Conservation (phyloP, 2,113 vertebrate species). For the Sebastes schlegelii region DNA sequence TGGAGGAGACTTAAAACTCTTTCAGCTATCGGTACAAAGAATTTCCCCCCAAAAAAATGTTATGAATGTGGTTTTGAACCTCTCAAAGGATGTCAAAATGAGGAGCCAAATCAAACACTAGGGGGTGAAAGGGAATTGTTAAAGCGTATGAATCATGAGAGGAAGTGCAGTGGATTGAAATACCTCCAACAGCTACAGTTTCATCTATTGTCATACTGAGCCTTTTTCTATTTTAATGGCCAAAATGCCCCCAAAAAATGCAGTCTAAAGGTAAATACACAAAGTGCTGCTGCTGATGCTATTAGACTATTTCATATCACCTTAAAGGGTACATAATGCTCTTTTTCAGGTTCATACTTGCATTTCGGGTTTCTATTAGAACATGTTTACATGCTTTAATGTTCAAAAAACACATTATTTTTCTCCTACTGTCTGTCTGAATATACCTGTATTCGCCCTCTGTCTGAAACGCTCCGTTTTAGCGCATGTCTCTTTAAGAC, state of each 20-base stretch:
- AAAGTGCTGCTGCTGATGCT: background rate
- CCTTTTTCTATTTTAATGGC: background rate
- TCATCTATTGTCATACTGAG: background rate
- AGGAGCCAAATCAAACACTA: slow-evolving; percentile 24
- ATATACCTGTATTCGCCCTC: background rate
- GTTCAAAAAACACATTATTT: background rate
- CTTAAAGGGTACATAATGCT: background rate
- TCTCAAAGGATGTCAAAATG: slow-evolving; percentile 18
- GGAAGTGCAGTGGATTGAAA: slow-evolving; percentile 18
- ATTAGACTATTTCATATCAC: background rate
- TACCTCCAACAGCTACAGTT: slow-evolving; percentile 3
- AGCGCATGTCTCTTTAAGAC: background rate
- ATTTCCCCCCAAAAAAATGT: background rate
- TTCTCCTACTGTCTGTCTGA: background rate
- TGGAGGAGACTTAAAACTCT: slow-evolving; percentile 2
- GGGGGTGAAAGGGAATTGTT: slow-evolving; percentile 30
- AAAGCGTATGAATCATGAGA: background rate
- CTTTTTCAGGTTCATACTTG: background rate
- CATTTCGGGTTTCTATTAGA: background rate
- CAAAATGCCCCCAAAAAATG: background rate
- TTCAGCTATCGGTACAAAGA: slow-evolving; percentile 19
- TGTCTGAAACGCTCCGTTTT: background rate
- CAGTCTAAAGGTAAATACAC: background rate
- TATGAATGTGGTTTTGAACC: slow-evolving; percentile 2
- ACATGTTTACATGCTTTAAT: background rate